These are phyloP conservation scores for Phragmatobia fuliginosa DNA, from an alignment of 2,888 invertebrate genomes.

Conservation along the genomic window DNA sequence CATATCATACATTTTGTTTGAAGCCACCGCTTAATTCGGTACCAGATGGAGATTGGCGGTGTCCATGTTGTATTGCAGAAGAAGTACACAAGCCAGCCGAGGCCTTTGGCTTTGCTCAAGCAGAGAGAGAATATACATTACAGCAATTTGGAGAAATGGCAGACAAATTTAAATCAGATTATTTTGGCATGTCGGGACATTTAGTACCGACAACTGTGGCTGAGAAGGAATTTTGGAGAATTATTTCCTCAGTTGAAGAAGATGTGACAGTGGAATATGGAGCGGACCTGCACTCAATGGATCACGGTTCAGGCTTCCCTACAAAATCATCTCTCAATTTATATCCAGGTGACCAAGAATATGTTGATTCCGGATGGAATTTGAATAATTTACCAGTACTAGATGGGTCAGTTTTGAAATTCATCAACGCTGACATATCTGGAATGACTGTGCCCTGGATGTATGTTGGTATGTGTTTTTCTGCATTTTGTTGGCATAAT, in stretches of 20 bases:
- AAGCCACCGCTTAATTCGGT: constrained; percentile 89
- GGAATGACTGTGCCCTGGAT: constrained; percentile 93
- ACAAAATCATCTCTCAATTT: constrained; percentile 88
- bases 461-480: constrained; percentile 95
- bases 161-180: constrained; percentile 91
- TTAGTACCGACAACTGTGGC: constrained; percentile 87
- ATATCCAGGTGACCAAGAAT: constrained; percentile 87
- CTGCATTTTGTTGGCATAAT: constrained; percentile 94
- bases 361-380: constrained; percentile 91
- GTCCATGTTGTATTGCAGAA: constrained; percentile 90
- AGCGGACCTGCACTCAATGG: constrained; percentile 92
- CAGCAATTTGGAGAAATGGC: constrained; percentile 93
- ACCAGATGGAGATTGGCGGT: constrained; percentile 92
- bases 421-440: constrained; percentile 92
- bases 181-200: constrained; percentile 91
- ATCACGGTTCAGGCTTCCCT: constrained; percentile 92
- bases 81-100: constrained; percentile 89
- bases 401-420: constrained; percentile 90
- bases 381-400: constrained; percentile 91
- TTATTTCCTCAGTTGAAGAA: constrained; percentile 90
- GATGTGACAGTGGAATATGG: constrained; percentile 93
- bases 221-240: constrained; percentile 92
- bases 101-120: constrained; percentile 92
- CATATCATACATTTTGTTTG: constrained; percentile 91
- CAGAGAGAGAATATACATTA: constrained; percentile 89